Conservation (phyloP, 1,140 invertebrate genomes). For the Drosophila grimshawi region DNA sequence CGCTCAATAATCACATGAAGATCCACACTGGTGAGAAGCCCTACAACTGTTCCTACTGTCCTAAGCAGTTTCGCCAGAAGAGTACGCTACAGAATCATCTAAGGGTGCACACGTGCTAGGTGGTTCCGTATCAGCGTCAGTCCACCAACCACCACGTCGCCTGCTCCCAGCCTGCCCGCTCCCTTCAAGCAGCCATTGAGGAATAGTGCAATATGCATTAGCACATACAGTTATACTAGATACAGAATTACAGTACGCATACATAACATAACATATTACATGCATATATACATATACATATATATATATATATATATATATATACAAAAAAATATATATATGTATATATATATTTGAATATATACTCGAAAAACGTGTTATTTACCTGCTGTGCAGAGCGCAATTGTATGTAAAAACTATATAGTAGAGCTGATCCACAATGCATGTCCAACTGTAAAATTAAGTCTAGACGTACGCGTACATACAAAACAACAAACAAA, state of each 20-base stretch:
- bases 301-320: conserved; percentile 37
- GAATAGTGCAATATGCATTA: conserved; percentile 76
- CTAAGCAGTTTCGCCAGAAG: conserved; percentile 83
- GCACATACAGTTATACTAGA: conserved; percentile 42
- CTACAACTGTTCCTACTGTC: conserved; percentile 84
- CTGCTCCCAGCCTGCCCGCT: conserved; percentile 35
- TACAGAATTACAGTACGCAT: conserved; percentile 31
- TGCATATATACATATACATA: conserved; percentile 17
- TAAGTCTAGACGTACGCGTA: conserved; percentile 69
- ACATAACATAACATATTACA: conserved; percentile 31
- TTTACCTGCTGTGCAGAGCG: conserved; percentile 84
- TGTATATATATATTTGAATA: conserved; percentile 67
- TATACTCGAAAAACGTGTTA: conserved; percentile 80
- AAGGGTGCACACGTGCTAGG: conserved; percentile 79
- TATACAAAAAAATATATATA: conserved; percentile 27
- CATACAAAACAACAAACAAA: conserved; percentile 23
- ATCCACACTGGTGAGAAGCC: conserved; percentile 84
- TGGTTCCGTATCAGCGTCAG: conserved; percentile 8
- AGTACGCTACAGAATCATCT: conserved; percentile 83
- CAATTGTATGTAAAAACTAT: conserved; percentile 81
- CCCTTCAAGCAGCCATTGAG: conserved; percentile 69
- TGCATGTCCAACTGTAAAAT: conserved; percentile 81
- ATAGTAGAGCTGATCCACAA: conserved; percentile 77
- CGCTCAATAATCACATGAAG: conserved; percentile 84
- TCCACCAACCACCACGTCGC: not conserved